These are phyloP conservation scores for Argyresthia goedartella DNA, from an alignment of 2,888 invertebrate genomes.

Conservation along the genomic window DNA sequence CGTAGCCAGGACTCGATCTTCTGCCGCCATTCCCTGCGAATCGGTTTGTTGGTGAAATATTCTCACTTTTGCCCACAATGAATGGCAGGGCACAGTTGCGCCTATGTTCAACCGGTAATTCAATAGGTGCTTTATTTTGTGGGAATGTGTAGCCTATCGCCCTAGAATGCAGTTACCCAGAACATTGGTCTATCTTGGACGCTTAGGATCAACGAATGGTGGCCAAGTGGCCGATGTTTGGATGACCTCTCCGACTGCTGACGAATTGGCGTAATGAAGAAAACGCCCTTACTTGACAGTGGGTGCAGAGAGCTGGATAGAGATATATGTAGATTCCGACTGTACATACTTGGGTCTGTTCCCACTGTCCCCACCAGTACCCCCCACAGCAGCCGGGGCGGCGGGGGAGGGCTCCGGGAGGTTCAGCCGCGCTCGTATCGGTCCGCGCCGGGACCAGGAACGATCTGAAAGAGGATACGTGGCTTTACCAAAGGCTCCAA, in stretches of 20 bases:
- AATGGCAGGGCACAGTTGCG: neutral
- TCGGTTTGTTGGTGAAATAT: neutral
- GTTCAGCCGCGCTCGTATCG: conserved; percentile 83
- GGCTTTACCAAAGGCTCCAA: neutral
- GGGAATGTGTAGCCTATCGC: too few relatives aligned
- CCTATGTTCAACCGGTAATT: neutral
- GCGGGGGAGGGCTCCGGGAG: conserved; percentile 81
- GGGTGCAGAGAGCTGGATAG: too few relatives aligned
- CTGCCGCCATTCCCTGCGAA: conserved; percentile 83
- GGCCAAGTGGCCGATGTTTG: too few relatives aligned
- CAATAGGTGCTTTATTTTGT: too few relatives aligned
- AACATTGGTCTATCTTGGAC: too few relatives aligned
- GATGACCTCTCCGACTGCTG: too few relatives aligned
- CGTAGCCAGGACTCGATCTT: conserved; percentile 94
- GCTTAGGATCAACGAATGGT: too few relatives aligned
- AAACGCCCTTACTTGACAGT: too few relatives aligned
- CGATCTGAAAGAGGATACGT: conserved; percentile 73
- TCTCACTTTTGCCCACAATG: neutral
- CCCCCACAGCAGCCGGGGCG: conserved; percentile 73
- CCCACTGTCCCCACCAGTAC: conserved; percentile 34
- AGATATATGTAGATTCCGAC: neutral
- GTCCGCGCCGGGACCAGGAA: conserved; percentile 87
- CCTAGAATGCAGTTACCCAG: too few relatives aligned
- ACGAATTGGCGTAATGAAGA: too few relatives aligned
- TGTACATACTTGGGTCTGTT: conserved; percentile 47